phyloP scores from a whole-genome alignment of 2,888 invertebrate genomes.

The Ennomos quercinarius region DNA sequence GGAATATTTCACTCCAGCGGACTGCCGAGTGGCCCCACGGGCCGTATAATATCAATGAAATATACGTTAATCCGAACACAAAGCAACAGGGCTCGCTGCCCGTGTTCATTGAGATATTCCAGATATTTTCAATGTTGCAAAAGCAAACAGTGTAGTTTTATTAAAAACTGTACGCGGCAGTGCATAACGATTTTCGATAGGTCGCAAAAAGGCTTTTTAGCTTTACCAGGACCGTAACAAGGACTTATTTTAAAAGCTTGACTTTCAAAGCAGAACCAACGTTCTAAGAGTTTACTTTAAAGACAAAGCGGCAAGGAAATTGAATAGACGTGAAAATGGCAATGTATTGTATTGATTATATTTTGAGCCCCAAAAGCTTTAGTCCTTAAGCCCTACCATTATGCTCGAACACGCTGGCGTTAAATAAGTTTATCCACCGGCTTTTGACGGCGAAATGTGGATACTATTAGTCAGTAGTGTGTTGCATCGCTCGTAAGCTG shows the following conservation, averaged over 20 bases:
- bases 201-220: slow-evolving; percentile 34
- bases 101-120: slow-evolving; percentile 55
- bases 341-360: too few species aligned
- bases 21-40: slow-evolving; percentile 48
- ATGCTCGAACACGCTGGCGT: slow-evolving; percentile 25
- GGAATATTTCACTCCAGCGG: slow-evolving; percentile 42
- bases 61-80: slow-evolving; percentile 64
- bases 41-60: slow-evolving; percentile 62
- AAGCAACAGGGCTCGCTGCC: slow-evolving; percentile 55
- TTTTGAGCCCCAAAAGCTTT: background rate
- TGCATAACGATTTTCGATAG: slow-evolving; percentile 34
- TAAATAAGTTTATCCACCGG: slow-evolving; percentile 32
- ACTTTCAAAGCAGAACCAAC: too few species aligned
- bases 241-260: background rate
- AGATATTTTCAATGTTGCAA: slow-evolving; percentile 67
- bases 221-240: background rate
- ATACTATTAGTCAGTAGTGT: slow-evolving; percentile 23
- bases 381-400: slow-evolving; percentile 14
- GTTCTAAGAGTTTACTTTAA: too few species aligned
- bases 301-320: too few species aligned
- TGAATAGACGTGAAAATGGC: too few species aligned
- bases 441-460: slow-evolving; percentile 35
- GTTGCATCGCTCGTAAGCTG: slow-evolving; percentile 12
- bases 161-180: slow-evolving; percentile 40
- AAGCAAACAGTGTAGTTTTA: slow-evolving; percentile 50